phyloP scores from a whole-genome alignment of 2,113 vertebrate species.

The Onychorhynchus coronatus region DNA sequence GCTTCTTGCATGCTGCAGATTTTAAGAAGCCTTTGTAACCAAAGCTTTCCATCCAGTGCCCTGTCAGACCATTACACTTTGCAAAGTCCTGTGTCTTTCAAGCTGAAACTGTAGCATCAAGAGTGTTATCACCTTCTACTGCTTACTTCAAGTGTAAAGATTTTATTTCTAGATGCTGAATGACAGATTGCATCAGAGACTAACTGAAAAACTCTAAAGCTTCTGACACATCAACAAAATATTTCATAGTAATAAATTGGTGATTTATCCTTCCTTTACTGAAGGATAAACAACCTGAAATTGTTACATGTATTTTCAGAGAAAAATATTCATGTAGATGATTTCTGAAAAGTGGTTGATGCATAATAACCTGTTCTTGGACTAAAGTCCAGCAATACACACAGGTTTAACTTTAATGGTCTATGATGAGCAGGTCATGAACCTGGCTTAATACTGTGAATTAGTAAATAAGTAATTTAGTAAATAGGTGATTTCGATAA shows the following conservation, averaged over 20 bases:
- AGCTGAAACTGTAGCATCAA: not conserved
- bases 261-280: not conserved
- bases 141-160: fast-evolving
- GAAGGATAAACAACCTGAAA: not conserved
- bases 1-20: not conserved
- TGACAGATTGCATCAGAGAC: not conserved
- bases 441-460: not conserved
- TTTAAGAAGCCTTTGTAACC: not conserved
- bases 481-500: not conserved
- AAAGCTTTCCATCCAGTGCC: not conserved
- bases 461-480: not conserved
- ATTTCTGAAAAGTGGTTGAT: not conserved
- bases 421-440: not conserved
- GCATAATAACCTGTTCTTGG: not conserved
- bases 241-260: not conserved
- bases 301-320: not conserved
- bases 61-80: not conserved
- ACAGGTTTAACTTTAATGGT: not conserved
- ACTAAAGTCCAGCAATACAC: not conserved
- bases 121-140: not conserved
- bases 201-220: not conserved
- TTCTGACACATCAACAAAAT: not conserved
- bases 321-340: not conserved
- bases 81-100: not conserved
- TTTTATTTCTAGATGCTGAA: not conserved